Percentiles rank a stretch among this genome's conserved stretches.
Conservation (phyloP, 2,797 vertebrate genomes). For the Psittacula derbiana region DNA sequence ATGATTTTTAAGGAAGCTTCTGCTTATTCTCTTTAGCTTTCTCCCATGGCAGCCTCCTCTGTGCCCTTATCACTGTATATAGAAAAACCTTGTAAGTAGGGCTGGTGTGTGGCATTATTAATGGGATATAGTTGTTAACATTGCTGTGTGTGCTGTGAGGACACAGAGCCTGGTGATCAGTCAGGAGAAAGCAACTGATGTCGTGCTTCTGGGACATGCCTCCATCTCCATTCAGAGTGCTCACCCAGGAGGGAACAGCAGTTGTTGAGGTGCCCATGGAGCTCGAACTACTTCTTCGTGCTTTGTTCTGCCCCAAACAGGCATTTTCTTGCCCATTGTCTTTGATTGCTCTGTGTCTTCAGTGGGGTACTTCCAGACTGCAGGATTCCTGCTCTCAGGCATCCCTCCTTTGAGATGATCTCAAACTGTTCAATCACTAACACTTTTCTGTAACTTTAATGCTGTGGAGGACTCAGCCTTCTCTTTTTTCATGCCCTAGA, state of each 20-base stretch:
- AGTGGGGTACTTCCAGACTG: neutral
- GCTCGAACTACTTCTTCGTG: neutral
- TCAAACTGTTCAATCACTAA: neutral
- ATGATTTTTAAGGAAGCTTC: slow-evolving; percentile 14
- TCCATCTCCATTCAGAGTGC: fast-evolving
- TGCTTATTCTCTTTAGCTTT: neutral
- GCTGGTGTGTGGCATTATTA: no score
- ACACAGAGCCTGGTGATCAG: neutral
- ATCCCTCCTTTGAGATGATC: neutral
- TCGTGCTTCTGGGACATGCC: neutral
- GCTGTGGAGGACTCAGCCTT: neutral
- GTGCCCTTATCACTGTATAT: neutral
- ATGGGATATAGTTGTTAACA: neutral
- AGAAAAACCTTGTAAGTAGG: fast-evolving
- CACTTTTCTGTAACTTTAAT: neutral
- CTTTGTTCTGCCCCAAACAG: neutral
- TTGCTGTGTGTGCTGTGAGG: neutral
- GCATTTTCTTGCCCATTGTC: neutral
- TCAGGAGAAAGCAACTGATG: neutral
- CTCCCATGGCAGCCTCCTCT: neutral
- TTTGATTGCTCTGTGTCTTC: neutral
- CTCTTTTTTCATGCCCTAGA: neutral
- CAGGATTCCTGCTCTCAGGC: neutral
- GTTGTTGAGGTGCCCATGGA: fast-evolving
- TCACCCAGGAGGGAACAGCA: neutral